Conservation (phyloP, 2,113 vertebrate species). For the Xiphophorus couchianus region DNA sequence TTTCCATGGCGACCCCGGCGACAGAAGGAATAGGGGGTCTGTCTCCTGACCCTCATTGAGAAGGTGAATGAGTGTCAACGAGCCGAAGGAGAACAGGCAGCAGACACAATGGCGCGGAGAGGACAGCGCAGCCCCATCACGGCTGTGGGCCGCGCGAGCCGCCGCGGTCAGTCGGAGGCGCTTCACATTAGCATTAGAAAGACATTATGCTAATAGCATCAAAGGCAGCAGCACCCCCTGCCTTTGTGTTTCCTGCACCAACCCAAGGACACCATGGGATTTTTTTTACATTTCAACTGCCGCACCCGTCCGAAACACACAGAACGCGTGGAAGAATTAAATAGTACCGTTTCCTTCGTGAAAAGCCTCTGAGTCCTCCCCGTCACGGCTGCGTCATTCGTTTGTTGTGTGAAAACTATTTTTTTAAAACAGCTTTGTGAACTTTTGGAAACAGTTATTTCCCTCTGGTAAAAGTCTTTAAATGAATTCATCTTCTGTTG, state of each 20-base stretch:
- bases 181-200: slow-evolving; percentile 80
- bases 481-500: background rate
- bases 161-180: slow-evolving; percentile 49
- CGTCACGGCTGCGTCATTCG: background rate
- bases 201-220: slow-evolving; percentile 73
- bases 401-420: background rate
- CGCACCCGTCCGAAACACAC: slow-evolving; percentile 17
- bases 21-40: slow-evolving; percentile 69
- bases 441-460: background rate
- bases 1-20: slow-evolving; percentile 66
- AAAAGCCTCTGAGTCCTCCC: background rate
- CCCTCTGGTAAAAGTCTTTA: background rate
- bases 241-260: slow-evolving; percentile 54
- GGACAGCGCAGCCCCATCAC: slow-evolving; percentile 8
- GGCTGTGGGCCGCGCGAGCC: slow-evolving; percentile 37
- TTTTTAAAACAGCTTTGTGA: no score
- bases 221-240: slow-evolving; percentile 51
- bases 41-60: slow-evolving; percentile 71
- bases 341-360: background rate
- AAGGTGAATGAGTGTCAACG: slow-evolving; percentile 50
- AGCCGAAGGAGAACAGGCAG: slow-evolving; percentile 41
- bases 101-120: slow-evolving; percentile 21
- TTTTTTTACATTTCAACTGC: slow-evolving; percentile 44
- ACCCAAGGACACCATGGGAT: slow-evolving; percentile 46
- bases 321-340: slow-evolving; percentile 1